These are phyloP conservation scores for Corynorhinus townsendii DNA, from an alignment of 2,113 vertebrate genomes.

Conservation along the genomic window DNA sequence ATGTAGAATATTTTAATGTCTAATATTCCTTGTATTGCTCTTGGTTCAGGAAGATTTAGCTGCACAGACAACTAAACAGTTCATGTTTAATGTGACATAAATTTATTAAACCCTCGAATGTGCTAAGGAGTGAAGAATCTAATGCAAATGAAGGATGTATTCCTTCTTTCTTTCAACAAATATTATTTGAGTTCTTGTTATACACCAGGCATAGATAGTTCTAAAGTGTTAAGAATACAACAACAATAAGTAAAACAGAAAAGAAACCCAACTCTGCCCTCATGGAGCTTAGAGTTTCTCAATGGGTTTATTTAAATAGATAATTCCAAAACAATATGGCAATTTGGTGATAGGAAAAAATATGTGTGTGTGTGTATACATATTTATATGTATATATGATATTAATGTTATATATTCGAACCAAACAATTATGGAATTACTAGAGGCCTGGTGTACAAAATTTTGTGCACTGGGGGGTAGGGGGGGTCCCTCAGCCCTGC, in stretches of 20 bases:
- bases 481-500: no score
- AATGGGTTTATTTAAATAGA: not conserved
- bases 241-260: not conserved
- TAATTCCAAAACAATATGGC: not conserved
- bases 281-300: not conserved
- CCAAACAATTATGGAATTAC: not conserved
- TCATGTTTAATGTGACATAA: not conserved
- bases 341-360: not conserved
- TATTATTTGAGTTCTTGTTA: not conserved
- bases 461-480: no score
- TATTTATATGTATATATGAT: no score
- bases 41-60: not conserved
- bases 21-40: not conserved
- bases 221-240: not conserved
- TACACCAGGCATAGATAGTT: not conserved
- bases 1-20: not conserved
- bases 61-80: not conserved
- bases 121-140: not conserved
- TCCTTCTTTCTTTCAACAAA: not conserved
- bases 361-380: no score
- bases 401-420: not conserved
- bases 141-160: not conserved
- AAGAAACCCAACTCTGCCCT: not conserved
- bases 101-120: not conserved
- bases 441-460: no score